These are phyloP conservation scores for Enoplosus armatus DNA, from an alignment of 2,797 vertebrate genomes.

Conservation along the genomic window DNA sequence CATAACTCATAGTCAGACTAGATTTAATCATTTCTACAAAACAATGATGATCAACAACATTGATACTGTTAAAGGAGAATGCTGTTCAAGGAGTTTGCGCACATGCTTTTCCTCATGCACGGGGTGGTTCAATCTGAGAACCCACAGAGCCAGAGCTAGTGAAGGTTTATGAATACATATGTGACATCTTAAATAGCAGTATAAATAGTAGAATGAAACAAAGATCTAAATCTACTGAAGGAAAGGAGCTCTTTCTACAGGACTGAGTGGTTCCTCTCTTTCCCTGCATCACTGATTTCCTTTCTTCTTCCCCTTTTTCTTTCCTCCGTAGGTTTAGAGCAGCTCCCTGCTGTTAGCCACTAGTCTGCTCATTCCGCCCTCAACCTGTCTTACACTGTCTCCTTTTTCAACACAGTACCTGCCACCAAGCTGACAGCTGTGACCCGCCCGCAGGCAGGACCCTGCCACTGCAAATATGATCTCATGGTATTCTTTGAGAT, in stretches of 20 bases:
- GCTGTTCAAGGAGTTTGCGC: conserved; percentile 4
- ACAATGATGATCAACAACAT: neutral
- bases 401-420: conserved; percentile 86
- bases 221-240: conserved; percentile 11
- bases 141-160: neutral
- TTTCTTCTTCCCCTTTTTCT: conserved; percentile 61
- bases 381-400: conserved; percentile 29
- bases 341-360: conserved; percentile 34
- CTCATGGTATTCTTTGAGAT: conserved; percentile 98
- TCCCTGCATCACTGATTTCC: conserved; percentile 57
- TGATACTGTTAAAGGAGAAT: conserved; percentile 1
- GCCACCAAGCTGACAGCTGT: conserved; percentile 95
- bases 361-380: conserved; percentile 15
- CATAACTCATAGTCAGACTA: neutral
- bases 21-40: neutral
- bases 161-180: neutral
- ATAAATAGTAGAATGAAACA: neutral
- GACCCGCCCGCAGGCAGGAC: conserved; percentile 90
- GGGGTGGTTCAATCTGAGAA: neutral
- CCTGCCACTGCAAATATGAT: conserved; percentile 96
- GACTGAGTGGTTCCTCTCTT: conserved; percentile 38
- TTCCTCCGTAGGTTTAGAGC: conserved; percentile 56
- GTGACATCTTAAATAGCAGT: neutral
- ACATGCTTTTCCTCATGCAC: neutral
- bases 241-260: conserved; percentile 17